Conservation (phyloP, 2,113 vertebrate species). For the Anhinga rufa region DNA sequence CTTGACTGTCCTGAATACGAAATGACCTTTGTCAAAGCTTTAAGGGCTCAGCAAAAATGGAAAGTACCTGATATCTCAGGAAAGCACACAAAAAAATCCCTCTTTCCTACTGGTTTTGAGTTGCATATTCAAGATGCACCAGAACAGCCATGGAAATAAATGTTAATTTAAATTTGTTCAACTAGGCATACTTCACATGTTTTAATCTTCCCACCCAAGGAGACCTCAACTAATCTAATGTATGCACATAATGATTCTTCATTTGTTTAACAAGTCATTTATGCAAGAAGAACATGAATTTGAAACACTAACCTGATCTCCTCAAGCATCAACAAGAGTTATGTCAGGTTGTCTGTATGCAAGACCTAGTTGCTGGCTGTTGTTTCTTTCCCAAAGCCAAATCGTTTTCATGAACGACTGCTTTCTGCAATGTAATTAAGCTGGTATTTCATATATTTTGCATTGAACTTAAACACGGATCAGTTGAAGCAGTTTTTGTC, state of each 20-base stretch:
- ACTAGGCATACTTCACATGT: not conserved
- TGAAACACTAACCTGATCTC: not conserved
- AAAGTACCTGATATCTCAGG: not conserved
- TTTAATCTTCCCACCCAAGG: not conserved
- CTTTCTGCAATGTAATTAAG: not conserved
- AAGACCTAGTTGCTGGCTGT: not conserved
- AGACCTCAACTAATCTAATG: not conserved
- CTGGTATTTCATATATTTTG: not conserved
- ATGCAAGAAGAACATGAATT: not conserved
- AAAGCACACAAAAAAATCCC: not conserved
- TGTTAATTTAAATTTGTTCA: not conserved
- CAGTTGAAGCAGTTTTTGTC: not conserved
- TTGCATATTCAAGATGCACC: not conserved
- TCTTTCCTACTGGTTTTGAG: not conserved
- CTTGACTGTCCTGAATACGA: not conserved
- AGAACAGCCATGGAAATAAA: not conserved
- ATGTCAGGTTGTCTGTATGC: not conserved
- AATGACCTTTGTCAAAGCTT: not conserved
- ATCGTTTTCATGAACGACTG: not conserved
- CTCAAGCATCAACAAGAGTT: not conserved
- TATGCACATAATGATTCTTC: not conserved
- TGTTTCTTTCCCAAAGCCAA: not conserved
- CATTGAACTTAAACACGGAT: not conserved
- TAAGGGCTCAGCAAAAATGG: not conserved
- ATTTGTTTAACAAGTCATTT: slow-evolving; percentile 24